Base-by-base conservation (phyloP, 37 sponge, comb jelly and placozoan species). In the Crambe crambe region DNA sequence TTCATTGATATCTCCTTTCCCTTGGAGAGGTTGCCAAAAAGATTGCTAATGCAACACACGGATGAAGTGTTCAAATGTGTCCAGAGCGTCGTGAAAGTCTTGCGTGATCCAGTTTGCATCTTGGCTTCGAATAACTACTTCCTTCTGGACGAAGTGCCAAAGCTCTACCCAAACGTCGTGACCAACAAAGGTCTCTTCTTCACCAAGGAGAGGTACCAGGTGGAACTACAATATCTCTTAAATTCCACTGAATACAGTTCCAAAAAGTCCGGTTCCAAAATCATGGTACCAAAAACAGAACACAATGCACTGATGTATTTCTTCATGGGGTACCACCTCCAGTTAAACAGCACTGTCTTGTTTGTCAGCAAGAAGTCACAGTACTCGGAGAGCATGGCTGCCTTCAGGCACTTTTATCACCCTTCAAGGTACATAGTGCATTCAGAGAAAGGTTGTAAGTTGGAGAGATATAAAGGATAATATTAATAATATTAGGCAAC, bases 351-450 rank as follows among this genome's bases (percentile, higher is more conserved):
- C 37, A 77, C 77, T 2, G 66, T 77, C 30, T 27, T 77, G 27
- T 2, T 63, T 9, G 61, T 26, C 47, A 39, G 23, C 23, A 4
- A 63, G 20, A 61, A 63, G 42, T 77, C 77, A 36, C 66, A 17
- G 4, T 77, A 63, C 66, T 77, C 77, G 39, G 29, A 77, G 77
- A 77, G 30, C 30, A 77, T 63, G 77, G 77, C 77, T 41, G 77
- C 31, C 23, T 10, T 77, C 29, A 61, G 64, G 10, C 41, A 77
- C 77, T 77, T 77, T 30, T 77, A 77, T 41, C 47, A 61, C 66
- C 26, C 43, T 22, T 60, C 42, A 17, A 61, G 32, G 32, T 77
- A 77, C 47, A 9, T 77, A 41, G 66, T 77, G 43, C 39, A 61
- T 23, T 29, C 64, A 3, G 30, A 77, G n/a, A 39, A 40, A 25